Conservation (phyloP, 2,888 invertebrate species). For the Hypsopygia costalis region DNA sequence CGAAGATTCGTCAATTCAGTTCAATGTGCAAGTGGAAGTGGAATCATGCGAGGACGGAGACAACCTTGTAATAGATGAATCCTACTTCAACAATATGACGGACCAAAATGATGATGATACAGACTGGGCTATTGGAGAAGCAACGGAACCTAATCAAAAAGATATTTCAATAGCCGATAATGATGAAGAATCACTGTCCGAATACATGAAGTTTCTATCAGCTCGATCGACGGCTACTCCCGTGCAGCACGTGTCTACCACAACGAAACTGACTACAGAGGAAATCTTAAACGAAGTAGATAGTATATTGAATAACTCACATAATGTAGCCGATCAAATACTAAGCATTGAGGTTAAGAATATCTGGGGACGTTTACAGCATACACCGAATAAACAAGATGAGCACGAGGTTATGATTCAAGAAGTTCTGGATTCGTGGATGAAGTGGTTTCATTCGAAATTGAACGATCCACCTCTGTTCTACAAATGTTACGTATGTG, state of each 20-base stretch:
- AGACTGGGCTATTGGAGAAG: no score
- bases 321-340: not conserved
- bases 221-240: not conserved
- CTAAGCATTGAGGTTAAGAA: not conserved
- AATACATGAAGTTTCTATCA: no score
- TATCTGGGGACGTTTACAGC: not conserved
- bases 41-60: no score
- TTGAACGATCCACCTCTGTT: not conserved
- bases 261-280: not conserved
- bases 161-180: no score
- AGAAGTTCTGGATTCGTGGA: not conserved
- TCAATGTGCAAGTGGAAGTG: no score
- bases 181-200: no score
- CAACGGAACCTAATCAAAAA: no score
- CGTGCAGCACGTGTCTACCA: no score
- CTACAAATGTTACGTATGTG: slow-evolving; percentile 4
- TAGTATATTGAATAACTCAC: not conserved
- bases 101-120: no score
- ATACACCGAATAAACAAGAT: not conserved
- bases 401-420: not conserved
- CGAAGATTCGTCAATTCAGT: no score
- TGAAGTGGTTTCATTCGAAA: not conserved
- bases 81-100: no score
- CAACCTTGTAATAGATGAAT: no score
- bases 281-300: not conserved